Evolutionary conservation across 2,113 vertebrate species (phyloP), one percentile per base, ranked within the genome.

Genomic region (Numenius arquata): DNA sequence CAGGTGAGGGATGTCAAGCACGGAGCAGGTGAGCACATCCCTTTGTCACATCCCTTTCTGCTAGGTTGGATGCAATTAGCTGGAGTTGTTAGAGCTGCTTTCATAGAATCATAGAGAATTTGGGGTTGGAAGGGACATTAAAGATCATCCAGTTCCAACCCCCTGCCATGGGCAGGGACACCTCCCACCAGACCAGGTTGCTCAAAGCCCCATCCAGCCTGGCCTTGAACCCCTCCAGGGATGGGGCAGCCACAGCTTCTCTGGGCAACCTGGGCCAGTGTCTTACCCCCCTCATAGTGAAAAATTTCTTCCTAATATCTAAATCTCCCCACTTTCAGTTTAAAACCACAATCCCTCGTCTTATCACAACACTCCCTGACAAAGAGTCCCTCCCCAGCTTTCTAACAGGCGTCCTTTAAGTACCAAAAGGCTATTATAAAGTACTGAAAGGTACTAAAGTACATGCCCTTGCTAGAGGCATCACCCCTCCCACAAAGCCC

Each of bases 21-120:
- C 0, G 0, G 26, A n/a, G 26, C 0, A 8, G 41, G 5, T 8
- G n/a, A 82, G 9, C 0, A 0, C 43, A 75, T 89, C n/a, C 38
- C 23, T 66, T 19, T 27, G 25, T 25, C 1, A 0, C 1, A 0
- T 11, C 41, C 45, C n/a, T 77, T 88, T 90, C 88, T 93, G 70
- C 5, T 29, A 65, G 26, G 22, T 20, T 78, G 47, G 47, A n/a
- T 50, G 65, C 47, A 91, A 82, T 91, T 68, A 87, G 56, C 25
- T 15, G 2, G 27, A 59, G 56, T 50, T 4, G 0, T 40, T 20
- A 81, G 45, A 66, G 53, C 13, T 15, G 59, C 84, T 27, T 65
- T 26, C 40, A 2, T 30, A 30, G 38, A 65, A 29, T 65, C 38
- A 41, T 6, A 27, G 61, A 62, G 11, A 20, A 17, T 18, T 43